Base-by-base conservation (phyloP, 1,140 invertebrate genomes). In the Anoplolepis gracilipes region DNA sequence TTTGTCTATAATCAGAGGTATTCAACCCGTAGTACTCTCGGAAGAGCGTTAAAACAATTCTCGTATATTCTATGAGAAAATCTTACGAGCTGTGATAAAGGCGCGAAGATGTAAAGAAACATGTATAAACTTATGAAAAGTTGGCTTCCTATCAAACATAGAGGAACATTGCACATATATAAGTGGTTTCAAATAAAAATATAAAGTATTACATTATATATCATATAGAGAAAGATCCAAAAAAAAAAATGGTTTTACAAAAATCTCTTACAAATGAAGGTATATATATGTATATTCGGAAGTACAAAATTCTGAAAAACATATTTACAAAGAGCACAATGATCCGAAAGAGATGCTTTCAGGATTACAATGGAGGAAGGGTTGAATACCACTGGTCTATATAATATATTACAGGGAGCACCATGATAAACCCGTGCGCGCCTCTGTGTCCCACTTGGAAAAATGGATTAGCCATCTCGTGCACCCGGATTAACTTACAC, bases 391-490 rank as follows among this genome's bases (percentile, higher is more conserved):
- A 59, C 78, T 82, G 67, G 53, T 73, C 36, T 16, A 10, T 73
- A 61, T 89, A 88, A 90, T 91, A 85, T 91, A 81, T 87, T 73
- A 67, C 57, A 90, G 90, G 90, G 91, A 92, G 90, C 75, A 90
- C 92, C 89, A 88, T 88, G 90, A 93, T 91, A 92, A 55, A 86
- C 82, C 79, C 65, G 25, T 72, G 59, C 70, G 85, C 89, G 90
- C 72, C 81, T 90, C 85, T 90, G 78, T 76, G 79, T 86, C 77
- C 70, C 89, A 90, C 88, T 91, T 92, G 86, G 87, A 91, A 90
- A 88, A 91, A 88, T 89, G 85, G 85, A 90, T 91, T 84, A 91
- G 87, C 88, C 76, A 90, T 92, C 92, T 88, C 85, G 89, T 89
- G 85, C 30, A 69, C 46, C 49, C 78, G 84, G 46, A 90, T 90